Evolutionary conservation across 1,140 invertebrate genomes (phyloP).

Genomic region (Eurosta solidaginis): DNA sequence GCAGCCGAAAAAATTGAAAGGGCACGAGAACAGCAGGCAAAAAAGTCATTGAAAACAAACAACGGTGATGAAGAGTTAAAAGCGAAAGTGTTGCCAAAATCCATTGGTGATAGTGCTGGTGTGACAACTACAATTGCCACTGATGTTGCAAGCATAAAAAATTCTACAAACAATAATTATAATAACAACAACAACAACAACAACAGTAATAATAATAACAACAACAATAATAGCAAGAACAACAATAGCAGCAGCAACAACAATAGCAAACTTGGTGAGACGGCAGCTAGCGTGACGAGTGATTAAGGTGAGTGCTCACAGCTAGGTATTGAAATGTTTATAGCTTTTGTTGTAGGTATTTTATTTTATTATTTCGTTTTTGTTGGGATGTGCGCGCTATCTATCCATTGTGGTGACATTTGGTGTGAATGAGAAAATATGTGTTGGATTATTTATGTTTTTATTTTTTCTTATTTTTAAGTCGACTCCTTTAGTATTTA

Average conservation of each 20-base stretch:
- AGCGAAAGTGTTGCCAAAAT: conserved; percentile 11
- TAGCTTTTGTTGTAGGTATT: not conserved
- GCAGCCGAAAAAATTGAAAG: not conserved
- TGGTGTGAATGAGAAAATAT: not conserved
- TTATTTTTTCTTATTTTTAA: not conserved
- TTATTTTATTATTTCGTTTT: not conserved
- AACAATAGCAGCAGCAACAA: conserved; percentile 13
- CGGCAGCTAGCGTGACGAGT: conserved; percentile 8
- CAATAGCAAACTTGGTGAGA: not conserved
- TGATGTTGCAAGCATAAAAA: conserved; percentile 5
- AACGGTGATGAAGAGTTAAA: not conserved
- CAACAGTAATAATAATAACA: not conserved
- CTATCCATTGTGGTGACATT: not conserved
- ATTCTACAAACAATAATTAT: not conserved
- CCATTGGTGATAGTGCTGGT: not conserved
- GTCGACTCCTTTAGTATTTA: not conserved
- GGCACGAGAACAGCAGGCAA: not conserved
- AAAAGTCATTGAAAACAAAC: not conserved
- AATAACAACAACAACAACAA: not conserved
- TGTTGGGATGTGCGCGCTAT: not conserved
- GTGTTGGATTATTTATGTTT: not conserved
- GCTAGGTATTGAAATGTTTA: not conserved
- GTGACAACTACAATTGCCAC: conserved; percentile 1
- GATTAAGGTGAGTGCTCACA: conserved; percentile 22
- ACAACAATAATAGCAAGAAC: not conserved